phyloP scores from a whole-genome alignment of 2,797 vertebrate species.

The Notoglanidium macrostoma region DNA sequence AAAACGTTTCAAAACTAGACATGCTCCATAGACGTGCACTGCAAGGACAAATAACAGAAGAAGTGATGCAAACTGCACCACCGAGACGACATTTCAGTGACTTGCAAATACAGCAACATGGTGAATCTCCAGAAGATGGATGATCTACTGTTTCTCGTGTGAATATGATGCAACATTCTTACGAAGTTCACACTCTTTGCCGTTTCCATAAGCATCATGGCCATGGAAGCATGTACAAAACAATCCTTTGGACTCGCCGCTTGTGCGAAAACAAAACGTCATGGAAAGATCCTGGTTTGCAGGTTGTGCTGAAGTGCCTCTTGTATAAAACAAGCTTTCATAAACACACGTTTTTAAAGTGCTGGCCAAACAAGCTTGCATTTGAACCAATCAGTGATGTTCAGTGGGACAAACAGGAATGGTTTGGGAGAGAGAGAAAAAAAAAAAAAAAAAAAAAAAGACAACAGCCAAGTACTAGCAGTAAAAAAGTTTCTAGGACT shows the following conservation, averaged over 20 bases:
- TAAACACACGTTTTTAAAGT: conserved; percentile 4
- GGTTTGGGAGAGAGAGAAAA: not conserved
- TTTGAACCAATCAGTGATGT: conserved; percentile 5
- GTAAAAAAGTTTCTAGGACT: not conserved
- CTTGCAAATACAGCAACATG: not conserved
- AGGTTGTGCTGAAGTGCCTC: not conserved
- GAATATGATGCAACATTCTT: not conserved
- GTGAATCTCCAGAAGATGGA: not conserved
- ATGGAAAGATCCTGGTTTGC: conserved; percentile 20
- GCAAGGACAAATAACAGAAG: not conserved
- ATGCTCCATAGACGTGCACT: not conserved
- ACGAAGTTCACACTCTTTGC: not conserved
- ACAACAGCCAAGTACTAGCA: not conserved
- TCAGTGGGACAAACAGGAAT: not conserved
- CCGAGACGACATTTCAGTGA: not conserved
- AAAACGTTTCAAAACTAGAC: not conserved
- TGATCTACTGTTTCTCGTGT: not conserved
- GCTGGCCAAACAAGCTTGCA: not conserved
- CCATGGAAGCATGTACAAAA: not conserved
- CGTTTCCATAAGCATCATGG: not conserved
- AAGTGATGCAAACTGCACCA: not conserved
- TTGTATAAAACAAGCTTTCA: conserved; percentile 23
- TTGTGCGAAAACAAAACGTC: conserved; percentile 17
- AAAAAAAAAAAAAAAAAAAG: not conserved
- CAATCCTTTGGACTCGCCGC: too few species aligned